Conservation (phyloP, 2,797 vertebrate species). For the Lepilemur ruficaudatus region DNA sequence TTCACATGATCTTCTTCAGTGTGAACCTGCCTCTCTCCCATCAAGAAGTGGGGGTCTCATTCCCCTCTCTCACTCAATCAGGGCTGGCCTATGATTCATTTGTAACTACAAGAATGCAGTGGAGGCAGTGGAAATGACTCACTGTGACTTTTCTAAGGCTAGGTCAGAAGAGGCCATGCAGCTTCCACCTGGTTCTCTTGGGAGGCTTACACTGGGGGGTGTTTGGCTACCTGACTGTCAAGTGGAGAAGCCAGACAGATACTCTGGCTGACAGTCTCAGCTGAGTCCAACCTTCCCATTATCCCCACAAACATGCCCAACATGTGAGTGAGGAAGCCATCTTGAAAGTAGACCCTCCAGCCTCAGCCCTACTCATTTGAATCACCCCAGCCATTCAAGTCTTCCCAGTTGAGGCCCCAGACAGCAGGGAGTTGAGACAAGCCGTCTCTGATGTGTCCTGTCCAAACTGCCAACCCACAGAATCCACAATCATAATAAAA, state of each 20-base stretch:
- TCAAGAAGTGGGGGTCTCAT: neutral
- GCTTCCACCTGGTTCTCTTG: neutral
- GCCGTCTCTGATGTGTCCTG: too few relatives aligned
- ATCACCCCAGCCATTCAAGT: neutral
- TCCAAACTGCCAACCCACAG: neutral
- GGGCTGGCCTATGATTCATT: neutral
- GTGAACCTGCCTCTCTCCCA: neutral
- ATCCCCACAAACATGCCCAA: neutral
- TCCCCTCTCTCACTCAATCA: neutral
- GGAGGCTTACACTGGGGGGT: neutral
- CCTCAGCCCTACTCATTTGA: neutral
- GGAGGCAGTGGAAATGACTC: neutral
- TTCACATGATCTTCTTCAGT: neutral
- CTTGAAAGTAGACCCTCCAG: neutral
- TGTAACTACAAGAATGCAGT: neutral
- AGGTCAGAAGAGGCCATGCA: neutral
- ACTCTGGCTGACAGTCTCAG: neutral
- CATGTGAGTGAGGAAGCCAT: neutral
- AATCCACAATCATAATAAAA: neutral
- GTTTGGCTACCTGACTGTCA: neutral
- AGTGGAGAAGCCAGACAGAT: neutral
- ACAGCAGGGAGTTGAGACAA: neutral
- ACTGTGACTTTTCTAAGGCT: neutral
- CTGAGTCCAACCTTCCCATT: neutral
- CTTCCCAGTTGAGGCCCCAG: neutral